These are phyloP conservation scores for Cephus pygmeus DNA, from an alignment of 2,888 invertebrate species.

Conservation along the genomic window DNA sequence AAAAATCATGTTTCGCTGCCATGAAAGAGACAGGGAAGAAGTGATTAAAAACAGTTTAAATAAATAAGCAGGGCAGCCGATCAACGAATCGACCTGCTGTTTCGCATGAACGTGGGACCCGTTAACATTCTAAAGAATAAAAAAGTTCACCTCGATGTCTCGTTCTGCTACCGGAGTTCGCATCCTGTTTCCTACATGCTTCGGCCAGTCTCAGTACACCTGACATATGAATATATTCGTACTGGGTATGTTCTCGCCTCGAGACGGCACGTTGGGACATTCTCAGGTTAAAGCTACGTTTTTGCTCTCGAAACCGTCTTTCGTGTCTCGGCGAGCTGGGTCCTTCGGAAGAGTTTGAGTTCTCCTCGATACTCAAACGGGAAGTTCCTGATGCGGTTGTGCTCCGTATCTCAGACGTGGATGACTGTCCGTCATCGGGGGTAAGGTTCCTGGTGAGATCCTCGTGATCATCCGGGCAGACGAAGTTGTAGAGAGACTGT, in stretches of 20 bases:
- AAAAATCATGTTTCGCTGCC: not conserved
- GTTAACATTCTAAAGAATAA: not conserved
- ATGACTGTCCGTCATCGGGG: conserved; percentile 66
- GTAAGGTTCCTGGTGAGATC: conserved; percentile 75
- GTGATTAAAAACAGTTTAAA: not conserved
- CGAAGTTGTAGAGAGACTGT: conserved; percentile 83
- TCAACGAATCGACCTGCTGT: not conserved
- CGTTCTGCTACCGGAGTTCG: conserved; percentile 23
- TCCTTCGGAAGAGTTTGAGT: conserved; percentile 68
- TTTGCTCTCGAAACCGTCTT: conserved; percentile 48
- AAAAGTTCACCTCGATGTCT: conserved; percentile 36
- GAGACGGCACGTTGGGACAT: conserved; percentile 66
- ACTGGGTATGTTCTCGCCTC: conserved; percentile 67
- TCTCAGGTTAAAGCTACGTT: conserved; percentile 67
- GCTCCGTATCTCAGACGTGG: conserved; percentile 37
- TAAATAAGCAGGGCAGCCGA: not conserved
- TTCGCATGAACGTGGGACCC: not conserved
- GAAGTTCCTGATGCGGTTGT: conserved; percentile 22
- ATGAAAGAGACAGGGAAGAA: not conserved
- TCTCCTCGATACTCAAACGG: conserved; percentile 65
- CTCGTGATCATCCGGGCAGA: conserved; percentile 83
- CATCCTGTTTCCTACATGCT: conserved; percentile 41
- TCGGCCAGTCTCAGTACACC: conserved; percentile 64
- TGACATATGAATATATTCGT: conserved; percentile 67
- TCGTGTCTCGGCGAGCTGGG: conserved; percentile 24